phyloP scores from a whole-genome alignment of 2,888 invertebrate genomes.

The Sinopyrophorus schimmeli region DNA sequence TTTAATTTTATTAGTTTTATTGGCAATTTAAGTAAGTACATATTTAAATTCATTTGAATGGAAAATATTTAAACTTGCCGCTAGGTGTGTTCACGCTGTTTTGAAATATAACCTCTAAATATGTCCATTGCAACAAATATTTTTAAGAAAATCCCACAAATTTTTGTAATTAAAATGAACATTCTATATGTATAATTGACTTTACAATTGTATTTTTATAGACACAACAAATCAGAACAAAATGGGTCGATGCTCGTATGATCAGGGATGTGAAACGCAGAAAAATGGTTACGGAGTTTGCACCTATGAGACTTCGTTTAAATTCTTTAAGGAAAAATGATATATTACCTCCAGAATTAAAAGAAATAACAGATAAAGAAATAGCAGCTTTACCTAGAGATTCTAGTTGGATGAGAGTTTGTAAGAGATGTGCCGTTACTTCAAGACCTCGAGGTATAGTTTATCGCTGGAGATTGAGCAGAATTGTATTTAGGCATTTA shows the following conservation, averaged over 20 bases:
- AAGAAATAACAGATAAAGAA: slow-evolving; percentile 77
- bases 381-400: slow-evolving; percentile 76
- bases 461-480: slow-evolving; percentile 80
- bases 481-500: slow-evolving; percentile 87
- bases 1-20: slow-evolving; percentile 6
- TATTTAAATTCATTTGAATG: no score
- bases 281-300: slow-evolving; percentile 72
- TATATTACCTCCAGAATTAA: slow-evolving; percentile 78
- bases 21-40: neutral
- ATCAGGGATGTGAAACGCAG: slow-evolving; percentile 84
- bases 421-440: slow-evolving; percentile 84
- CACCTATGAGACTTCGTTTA: slow-evolving; percentile 75
- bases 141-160: slow-evolving; percentile 9
- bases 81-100: no score
- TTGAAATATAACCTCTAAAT: slow-evolving; percentile 20
- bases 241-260: slow-evolving; percentile 85
- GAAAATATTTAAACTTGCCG: no score
- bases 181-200: neutral
- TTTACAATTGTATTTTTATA: slow-evolving; percentile 46
- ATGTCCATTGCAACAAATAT: slow-evolving; percentile 5
- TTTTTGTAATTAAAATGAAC: slow-evolving; percentile 3
- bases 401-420: slow-evolving; percentile 66
- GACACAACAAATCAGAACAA: slow-evolving; percentile 73
- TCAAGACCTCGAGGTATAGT: slow-evolving; percentile 84
- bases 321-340: slow-evolving; percentile 84